Conservation (phyloP, 2,113 vertebrate species). For the Sebastes fasciatus region DNA sequence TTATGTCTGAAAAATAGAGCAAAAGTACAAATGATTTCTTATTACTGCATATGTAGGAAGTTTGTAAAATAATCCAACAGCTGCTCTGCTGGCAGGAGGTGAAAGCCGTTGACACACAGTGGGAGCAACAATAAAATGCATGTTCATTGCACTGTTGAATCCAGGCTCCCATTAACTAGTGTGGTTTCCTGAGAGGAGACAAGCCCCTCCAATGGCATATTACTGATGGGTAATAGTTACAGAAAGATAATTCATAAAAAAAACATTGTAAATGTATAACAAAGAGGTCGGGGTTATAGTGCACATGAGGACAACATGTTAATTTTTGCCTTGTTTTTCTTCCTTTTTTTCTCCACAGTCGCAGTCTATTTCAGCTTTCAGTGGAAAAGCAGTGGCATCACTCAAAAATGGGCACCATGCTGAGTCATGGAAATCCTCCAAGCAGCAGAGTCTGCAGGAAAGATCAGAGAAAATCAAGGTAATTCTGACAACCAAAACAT, state of each 20-base stretch:
- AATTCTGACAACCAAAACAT: constrained; percentile 43
- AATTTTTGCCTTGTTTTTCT: constrained; percentile 17
- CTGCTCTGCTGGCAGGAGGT: constrained; percentile 25
- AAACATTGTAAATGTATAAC: neutral
- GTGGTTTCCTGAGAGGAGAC: neutral
- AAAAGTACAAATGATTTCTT: constrained; percentile 18
- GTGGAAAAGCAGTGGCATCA: constrained; percentile 57
- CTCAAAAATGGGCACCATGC: constrained; percentile 73
- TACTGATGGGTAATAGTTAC: neutral
- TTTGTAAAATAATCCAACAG: constrained; percentile 35
- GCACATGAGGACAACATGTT: neutral
- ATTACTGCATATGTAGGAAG: neutral
- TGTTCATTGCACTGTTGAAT: constrained; percentile 26
- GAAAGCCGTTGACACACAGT: constrained; percentile 21
- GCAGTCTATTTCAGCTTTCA: constrained; percentile 58
- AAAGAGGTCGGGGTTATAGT: neutral
- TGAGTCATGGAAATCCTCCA: constrained; percentile 75
- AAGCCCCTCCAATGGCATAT: neutral
- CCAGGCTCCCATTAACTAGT: constrained; percentile 14
- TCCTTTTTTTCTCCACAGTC: constrained; percentile 32
- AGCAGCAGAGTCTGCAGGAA: constrained; percentile 69
- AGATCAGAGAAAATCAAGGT: constrained; percentile 84
- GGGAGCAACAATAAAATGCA: constrained; percentile 24
- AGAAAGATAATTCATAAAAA: neutral
- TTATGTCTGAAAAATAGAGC: constrained; percentile 27